These are phyloP conservation scores for Diorhabda elongata DNA, from an alignment of 1,140 invertebrate species.

Conservation along the genomic window DNA sequence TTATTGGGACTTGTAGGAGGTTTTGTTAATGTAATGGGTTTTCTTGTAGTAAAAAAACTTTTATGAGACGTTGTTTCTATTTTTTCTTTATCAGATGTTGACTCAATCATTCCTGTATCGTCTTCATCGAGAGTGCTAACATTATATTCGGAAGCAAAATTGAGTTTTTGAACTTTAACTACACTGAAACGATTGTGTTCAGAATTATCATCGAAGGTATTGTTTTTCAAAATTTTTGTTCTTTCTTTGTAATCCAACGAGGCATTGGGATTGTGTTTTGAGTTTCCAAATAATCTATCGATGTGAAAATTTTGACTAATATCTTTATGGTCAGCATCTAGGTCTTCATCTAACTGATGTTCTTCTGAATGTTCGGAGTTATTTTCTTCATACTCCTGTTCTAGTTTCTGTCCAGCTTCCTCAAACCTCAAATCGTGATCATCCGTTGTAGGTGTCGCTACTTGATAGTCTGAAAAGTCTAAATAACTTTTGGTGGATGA, in stretches of 20 bases:
- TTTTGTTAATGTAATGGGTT: constrained; percentile 27
- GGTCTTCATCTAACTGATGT: constrained; percentile 14
- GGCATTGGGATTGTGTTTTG: constrained; percentile 11
- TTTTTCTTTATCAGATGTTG: not conserved
- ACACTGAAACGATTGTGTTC: constrained; percentile 30
- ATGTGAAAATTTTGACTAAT: constrained; percentile 5
- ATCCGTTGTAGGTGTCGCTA: constrained; percentile 37
- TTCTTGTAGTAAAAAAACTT: constrained; percentile 20
- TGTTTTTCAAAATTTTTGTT: constrained; percentile 27
- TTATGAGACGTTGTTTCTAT: constrained; percentile 13
- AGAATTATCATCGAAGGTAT: constrained; percentile 31
- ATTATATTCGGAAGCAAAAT: constrained; percentile 30
- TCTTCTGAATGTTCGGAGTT: constrained; percentile 12
- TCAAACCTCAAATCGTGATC: constrained; percentile 37
- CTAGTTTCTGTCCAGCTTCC: constrained; percentile 34
- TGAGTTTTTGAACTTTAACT: constrained; percentile 30
- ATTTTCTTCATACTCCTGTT: constrained; percentile 30
- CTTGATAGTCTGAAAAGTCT: constrained; percentile 23
- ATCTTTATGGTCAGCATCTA: constrained; percentile 17
- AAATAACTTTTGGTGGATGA: constrained; percentile 16
- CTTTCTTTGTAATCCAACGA: constrained; percentile 27
- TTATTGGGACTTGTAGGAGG: constrained; percentile 24
- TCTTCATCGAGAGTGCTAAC: constrained; percentile 25
- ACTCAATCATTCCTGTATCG: constrained; percentile 11
- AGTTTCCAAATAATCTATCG: constrained; percentile 16